phyloP scores from a whole-genome alignment of 2,888 invertebrate species.

The Diloba caeruleocephala region DNA sequence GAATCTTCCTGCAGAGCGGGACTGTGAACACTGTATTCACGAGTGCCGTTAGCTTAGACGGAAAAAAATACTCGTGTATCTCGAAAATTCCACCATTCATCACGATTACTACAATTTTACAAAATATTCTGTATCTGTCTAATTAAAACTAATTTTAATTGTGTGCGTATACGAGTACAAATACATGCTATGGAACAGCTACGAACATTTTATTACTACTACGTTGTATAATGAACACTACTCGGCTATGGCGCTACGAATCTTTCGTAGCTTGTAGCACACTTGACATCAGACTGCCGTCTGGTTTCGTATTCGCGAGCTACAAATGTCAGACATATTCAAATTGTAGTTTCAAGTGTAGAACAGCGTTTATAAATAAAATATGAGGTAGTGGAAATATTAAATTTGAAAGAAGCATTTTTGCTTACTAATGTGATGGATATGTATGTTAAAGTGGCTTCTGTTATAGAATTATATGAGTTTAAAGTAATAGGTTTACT shows the following conservation, averaged over 20 bases:
- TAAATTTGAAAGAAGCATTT: constrained; percentile 16
- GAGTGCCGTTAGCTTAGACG: too few species aligned
- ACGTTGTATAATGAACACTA: constrained; percentile 18
- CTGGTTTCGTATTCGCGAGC: constrained; percentile 10
- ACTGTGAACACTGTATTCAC: too few species aligned
- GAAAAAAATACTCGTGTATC: too few species aligned
- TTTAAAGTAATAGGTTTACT: too few species aligned
- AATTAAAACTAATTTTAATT: too few species aligned
- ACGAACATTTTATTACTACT: constrained; percentile 21
- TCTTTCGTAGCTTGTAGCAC: constrained; percentile 43
- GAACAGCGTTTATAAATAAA: constrained; percentile 23
- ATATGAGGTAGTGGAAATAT: constrained; percentile 27
- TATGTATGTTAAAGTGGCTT: constrained; percentile 19
- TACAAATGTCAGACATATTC: constrained; percentile 30
- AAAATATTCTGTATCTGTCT: too few species aligned
- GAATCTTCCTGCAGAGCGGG: too few species aligned
- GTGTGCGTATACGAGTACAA: too few species aligned
- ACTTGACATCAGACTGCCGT: constrained; percentile 40
- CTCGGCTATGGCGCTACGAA: constrained; percentile 23
- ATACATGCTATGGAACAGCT: constrained; percentile 20
- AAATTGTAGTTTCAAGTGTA: constrained; percentile 27
- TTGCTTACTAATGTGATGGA: constrained; percentile 14
- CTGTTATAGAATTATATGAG: too few species aligned
- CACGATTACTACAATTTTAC: too few species aligned
- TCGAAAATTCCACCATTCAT: too few species aligned